Percentiles rank a stretch among this genome's conserved stretches.
These are phyloP conservation scores for Cerastis rubricosa DNA, from an alignment of 2,888 invertebrate genomes.

Conservation along the genomic window DNA sequence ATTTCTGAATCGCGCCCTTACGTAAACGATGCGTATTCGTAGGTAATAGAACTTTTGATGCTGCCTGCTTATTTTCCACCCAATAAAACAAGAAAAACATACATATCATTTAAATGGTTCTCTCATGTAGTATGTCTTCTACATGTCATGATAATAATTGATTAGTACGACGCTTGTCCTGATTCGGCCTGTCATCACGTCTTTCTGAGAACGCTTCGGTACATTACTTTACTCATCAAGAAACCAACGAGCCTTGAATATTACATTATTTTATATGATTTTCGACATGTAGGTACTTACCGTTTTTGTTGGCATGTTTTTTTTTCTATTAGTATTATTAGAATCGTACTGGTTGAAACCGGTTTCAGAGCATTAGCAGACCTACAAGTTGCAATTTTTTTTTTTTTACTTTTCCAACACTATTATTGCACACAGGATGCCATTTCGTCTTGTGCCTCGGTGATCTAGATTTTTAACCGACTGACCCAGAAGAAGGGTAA, in stretches of 20 bases:
- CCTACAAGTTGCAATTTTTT: not conserved
- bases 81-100: not conserved
- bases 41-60: not conserved
- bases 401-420: not conserved
- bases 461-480: not conserved
- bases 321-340: not conserved
- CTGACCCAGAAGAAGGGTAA: not conserved
- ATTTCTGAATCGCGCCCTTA: no score
- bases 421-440: not conserved
- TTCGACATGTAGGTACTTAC: not conserved
- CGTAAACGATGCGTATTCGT: not conserved
- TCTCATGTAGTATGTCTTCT: not conserved
- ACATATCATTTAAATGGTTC: constrained; percentile 4
- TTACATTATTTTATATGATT: constrained; percentile 7
- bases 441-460: not conserved
- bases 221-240: constrained; percentile 26
- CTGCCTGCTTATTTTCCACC: not conserved
- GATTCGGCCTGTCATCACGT: constrained; percentile 25
- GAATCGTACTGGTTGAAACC: not conserved
- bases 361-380: not conserved
- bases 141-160: constrained; percentile 32
- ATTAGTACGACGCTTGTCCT: constrained; percentile 29
- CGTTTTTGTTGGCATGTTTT: not conserved
- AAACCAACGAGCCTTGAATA: constrained; percentile 46
- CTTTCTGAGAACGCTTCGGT: not conserved